Evolutionary conservation across 2,113 vertebrate species (phyloP), one percentile per base, ranked within the genome.

Genomic region (Chionis minor): DNA sequence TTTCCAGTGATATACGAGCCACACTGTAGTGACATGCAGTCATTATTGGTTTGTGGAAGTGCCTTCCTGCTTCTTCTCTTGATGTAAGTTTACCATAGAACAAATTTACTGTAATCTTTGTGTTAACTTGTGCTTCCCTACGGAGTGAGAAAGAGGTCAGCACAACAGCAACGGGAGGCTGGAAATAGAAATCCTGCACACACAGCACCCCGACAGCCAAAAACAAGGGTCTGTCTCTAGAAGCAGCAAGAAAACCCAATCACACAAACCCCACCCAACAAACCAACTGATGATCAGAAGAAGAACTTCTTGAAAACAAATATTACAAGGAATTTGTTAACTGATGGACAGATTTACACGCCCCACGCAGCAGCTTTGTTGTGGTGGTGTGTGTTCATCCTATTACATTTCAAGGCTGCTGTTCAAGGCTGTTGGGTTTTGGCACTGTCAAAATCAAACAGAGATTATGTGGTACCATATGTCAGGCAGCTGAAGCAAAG

Each of bases 31-130:
- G 96, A 93, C 90, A 90, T 4, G 24, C 93, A 88, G 75, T 96
- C 95, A 96, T 94, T 96, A 83, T 6, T 88, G 96, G 94, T 96
- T 97, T 97, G 93, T 89, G 93, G 78, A 83, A 94, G 92, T 82
- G 72, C 92, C 89, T 96, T 90, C 86, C 86, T 92, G 86, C 78
- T 70, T 63, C 55, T 94, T 78, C 52, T 33, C 91, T 81, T 62
- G 94, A 91, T 90, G 72, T 93, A 82, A 88, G 47, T 94, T 96
- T 88, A 96, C 95, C 95, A 95, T 67, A 95, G 91, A 92, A 96
- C 94, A 95, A 94, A 97, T 91, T 97, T 94, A 96, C 94, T 88
- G 92, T 91, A 79, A 95, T 94, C 77, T 86, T 92, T 88, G 47
- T 95, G 95, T 97, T 96, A 94, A 94, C 80, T 95, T 79, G 61